Evolutionary conservation across 1,140 invertebrate genomes (phyloP).

Genomic region (Hirudo medicinalis): DNA sequence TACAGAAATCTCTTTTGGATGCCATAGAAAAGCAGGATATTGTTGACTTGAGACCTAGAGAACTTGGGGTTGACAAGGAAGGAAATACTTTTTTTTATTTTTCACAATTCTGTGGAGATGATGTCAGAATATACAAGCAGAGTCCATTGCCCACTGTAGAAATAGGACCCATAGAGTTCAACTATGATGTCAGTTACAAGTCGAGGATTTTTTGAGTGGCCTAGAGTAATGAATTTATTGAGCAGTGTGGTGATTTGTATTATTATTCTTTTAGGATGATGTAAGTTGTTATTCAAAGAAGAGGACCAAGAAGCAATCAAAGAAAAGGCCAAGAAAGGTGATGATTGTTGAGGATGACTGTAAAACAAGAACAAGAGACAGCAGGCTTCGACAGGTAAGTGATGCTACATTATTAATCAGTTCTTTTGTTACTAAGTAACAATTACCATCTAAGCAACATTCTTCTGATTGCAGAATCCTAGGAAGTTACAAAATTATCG

Average conservation of each 20-base stretch:
- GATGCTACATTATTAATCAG: background rate
- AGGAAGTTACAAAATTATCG: constrained; percentile 8
- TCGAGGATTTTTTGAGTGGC: background rate
- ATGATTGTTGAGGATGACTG: too few relatives aligned
- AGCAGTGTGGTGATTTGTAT: too few relatives aligned
- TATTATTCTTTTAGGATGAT: too few relatives aligned
- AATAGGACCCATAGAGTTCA: background rate
- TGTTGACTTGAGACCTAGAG: constrained; percentile 36
- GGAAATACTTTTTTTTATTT: constrained; percentile 50
- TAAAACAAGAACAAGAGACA: background rate
- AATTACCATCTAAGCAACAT: background rate
- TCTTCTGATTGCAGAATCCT: constrained; percentile 12
- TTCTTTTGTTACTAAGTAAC: background rate
- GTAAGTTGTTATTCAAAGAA: too few relatives aligned
- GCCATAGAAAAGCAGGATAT: constrained; percentile 37
- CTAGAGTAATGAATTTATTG: too few relatives aligned
- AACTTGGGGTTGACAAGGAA: constrained; percentile 46
- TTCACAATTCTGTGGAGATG: constrained; percentile 48
- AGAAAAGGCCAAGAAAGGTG: too few relatives aligned
- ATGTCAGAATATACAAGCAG: constrained; percentile 48
- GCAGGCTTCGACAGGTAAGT: constrained; percentile 16
- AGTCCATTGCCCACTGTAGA: constrained; percentile 24
- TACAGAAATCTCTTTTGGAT: constrained; percentile 40
- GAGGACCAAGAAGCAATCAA: too few relatives aligned
- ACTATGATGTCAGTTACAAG: background rate